A percentile compares a stretch with the other conserved stretches of the same genome.
Evolutionary conservation across 1,140 invertebrate genomes (phyloP).

Genomic region (Pseudoatta argentina): DNA sequence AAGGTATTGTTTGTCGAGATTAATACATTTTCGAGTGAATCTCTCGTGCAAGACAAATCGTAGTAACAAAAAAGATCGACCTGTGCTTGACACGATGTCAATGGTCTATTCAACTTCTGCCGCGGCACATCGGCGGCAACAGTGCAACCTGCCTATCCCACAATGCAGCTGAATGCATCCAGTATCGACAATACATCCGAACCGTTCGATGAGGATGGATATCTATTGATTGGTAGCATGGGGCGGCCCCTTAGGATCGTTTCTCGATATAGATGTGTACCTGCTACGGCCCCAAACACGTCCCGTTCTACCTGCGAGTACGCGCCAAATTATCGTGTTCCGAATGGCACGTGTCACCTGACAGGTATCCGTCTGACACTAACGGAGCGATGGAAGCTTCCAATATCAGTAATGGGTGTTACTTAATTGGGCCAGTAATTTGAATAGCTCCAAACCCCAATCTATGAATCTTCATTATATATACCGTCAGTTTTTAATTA

Average conservation of each 20-base stretch:
- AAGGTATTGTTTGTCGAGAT: slow-evolving; percentile 25
- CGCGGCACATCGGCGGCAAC: slow-evolving; percentile 68
- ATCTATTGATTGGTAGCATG: slow-evolving; percentile 83
- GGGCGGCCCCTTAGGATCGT: slow-evolving; percentile 77
- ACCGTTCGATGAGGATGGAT: slow-evolving; percentile 83
- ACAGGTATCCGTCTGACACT: slow-evolving; percentile 79
- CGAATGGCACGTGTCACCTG: slow-evolving; percentile 80
- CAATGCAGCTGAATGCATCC: slow-evolving; percentile 82
- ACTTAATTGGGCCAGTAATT: neutral
- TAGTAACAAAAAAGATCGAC: slow-evolving; percentile 44
- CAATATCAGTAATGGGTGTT: slow-evolving; percentile 19
- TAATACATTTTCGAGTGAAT: slow-evolving; percentile 21
- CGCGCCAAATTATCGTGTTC: slow-evolving; percentile 80
- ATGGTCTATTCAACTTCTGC: slow-evolving; percentile 52
- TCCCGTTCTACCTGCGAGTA: slow-evolving; percentile 79
- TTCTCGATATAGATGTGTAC: slow-evolving; percentile 78
- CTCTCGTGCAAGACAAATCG: slow-evolving; percentile 38
- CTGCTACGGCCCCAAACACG: slow-evolving; percentile 76
- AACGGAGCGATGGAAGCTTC: slow-evolving; percentile 49
- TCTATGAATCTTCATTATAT: neutral
- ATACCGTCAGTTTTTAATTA: neutral
- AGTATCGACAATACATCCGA: slow-evolving; percentile 80
- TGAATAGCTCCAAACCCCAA: neutral
- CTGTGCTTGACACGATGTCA: slow-evolving; percentile 47
- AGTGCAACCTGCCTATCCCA: slow-evolving; percentile 81